Base-by-base conservation (phyloP, 2,113 vertebrate species). In the Pterocles burchelli region DNA sequence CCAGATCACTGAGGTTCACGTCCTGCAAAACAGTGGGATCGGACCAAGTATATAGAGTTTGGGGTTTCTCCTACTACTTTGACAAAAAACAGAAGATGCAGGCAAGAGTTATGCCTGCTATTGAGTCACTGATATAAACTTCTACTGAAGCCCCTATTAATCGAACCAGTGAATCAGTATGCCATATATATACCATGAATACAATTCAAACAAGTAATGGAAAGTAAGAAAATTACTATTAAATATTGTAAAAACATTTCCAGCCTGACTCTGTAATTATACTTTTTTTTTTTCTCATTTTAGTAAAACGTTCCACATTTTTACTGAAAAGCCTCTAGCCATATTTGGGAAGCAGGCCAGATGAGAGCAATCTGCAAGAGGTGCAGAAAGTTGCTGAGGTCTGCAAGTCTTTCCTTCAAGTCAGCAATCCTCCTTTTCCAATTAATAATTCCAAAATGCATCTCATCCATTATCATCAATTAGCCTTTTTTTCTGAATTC, bases 391-490 rank as follows among this genome's bases (percentile, higher is more conserved):
- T 73, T 95, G 97, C 97, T 98, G 97, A 97, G 96, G 73, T 94
- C 85, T 96, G 97, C 98, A 97, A 90, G 81, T 95, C 96, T 95
- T 90, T 85, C n/a, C 91, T 95, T 80, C 92, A 51, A 96, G 94
- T 98, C 97, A 97, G 97, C 97, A 97, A 84, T 87, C 66, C 26
- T 94, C 38, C 81, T 51, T 21, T 76, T 61, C 85, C 73, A 88
- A 97, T 98, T 96, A 98, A 98, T 98, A 97, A 96, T 77, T 85
- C 70, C 93, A 82, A 75, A 95, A 94, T 90, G 95, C 91, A 89
- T 93, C 92, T 92, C 71, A 93, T 96, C 90, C 92, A 94, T 95
- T 97, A 88, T 13, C 80, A 79, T 41, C 94, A 81, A 88, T 95
- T 95, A 96, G 72, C 22, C 95, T 92, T 88, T 82, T 82, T 48